Evolutionary conservation across 2,888 invertebrate genomes (phyloP).

Genomic region (Biston stratarius): DNA sequence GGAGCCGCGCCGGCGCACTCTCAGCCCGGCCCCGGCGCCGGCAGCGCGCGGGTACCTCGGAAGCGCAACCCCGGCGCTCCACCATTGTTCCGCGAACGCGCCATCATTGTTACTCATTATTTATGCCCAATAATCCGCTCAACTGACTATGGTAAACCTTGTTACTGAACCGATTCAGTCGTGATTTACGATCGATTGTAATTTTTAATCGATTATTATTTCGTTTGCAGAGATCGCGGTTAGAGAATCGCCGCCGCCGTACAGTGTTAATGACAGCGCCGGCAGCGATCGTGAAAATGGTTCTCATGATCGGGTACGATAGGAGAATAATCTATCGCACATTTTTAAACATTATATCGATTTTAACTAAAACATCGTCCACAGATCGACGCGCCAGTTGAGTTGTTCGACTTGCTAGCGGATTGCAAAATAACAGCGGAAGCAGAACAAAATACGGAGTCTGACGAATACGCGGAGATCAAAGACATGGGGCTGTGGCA

Average conservation of each 20-base stretch:
- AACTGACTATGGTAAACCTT: constrained; percentile 65
- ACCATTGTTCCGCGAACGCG: constrained; percentile 49
- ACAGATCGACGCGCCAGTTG: constrained; percentile 63
- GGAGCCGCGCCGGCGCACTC: constrained; percentile 29
- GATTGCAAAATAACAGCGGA: constrained; percentile 67
- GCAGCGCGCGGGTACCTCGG: constrained; percentile 58
- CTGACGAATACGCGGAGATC: constrained; percentile 77
- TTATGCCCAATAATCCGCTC: constrained; percentile 68
- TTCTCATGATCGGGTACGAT: constrained; percentile 58
- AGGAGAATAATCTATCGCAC: constrained; percentile 37
- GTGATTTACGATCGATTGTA: constrained; percentile 63
- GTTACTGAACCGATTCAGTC: constrained; percentile 58
- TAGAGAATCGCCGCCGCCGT: constrained; percentile 79
- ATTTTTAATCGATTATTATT: constrained; percentile 60
- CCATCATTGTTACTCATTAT: constrained; percentile 65
- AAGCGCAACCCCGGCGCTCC: constrained; percentile 55
- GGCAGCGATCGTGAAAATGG: constrained; percentile 51
- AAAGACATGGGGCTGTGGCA: constrained; percentile 83
- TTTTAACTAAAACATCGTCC: constrained; percentile 42
- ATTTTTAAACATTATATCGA: not conserved
- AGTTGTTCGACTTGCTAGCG: constrained; percentile 75
- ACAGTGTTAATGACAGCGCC: constrained; percentile 68
- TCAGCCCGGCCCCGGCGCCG: constrained; percentile 57
- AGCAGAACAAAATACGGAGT: constrained; percentile 56
- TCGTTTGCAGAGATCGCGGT: constrained; percentile 71